Evolutionary conservation across 2,797 vertebrate genomes (phyloP).

Genomic region (Salarias fasciatus): DNA sequence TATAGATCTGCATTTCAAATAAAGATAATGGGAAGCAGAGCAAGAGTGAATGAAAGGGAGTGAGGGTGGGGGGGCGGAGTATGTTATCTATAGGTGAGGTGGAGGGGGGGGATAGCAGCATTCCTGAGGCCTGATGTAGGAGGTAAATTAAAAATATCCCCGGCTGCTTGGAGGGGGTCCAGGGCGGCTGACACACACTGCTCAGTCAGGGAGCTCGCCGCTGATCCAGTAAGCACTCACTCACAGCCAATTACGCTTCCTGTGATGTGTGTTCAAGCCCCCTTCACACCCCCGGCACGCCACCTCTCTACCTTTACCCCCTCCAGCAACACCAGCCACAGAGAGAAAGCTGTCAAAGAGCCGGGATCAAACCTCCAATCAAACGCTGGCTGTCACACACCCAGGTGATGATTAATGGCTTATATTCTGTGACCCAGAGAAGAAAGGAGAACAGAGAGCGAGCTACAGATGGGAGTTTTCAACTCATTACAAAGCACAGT

Average conservation of each 20-base stretch:
- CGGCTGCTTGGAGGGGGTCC: conserved; percentile 72
- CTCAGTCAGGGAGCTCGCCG: conserved; percentile 72
- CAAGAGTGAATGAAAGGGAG: conserved; percentile 81
- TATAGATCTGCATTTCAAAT: conserved; percentile 96
- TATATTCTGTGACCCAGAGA: conserved; percentile 79
- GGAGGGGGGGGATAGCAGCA: conserved; percentile 63
- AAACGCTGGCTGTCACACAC: conserved; percentile 74
- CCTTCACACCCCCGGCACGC: conserved; percentile 2
- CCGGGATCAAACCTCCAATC: conserved; percentile 76
- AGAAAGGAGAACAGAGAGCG: conserved; percentile 70
- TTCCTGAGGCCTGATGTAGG: conserved; percentile 78
- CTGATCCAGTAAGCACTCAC: conserved; percentile 77
- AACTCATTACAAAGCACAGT: conserved; percentile 76
- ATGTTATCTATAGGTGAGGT: conserved; percentile 86
- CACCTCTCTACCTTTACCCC: conserved; percentile 63
- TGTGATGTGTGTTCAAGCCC: conserved; percentile 73
- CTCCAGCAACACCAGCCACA: conserved; percentile 59
- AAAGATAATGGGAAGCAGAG: conserved; percentile 96
- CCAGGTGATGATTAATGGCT: conserved; percentile 86
- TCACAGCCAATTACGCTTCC: conserved; percentile 75
- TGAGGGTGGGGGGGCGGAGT: conserved; percentile 18
- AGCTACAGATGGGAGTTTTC: conserved; percentile 77
- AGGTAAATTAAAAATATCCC: conserved; percentile 81
- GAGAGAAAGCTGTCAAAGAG: conserved; percentile 74
- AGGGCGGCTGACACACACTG: conserved; percentile 66